Evolutionary conservation across 2,888 invertebrate species (phyloP).

Genomic region (Spialia ferax): DNA sequence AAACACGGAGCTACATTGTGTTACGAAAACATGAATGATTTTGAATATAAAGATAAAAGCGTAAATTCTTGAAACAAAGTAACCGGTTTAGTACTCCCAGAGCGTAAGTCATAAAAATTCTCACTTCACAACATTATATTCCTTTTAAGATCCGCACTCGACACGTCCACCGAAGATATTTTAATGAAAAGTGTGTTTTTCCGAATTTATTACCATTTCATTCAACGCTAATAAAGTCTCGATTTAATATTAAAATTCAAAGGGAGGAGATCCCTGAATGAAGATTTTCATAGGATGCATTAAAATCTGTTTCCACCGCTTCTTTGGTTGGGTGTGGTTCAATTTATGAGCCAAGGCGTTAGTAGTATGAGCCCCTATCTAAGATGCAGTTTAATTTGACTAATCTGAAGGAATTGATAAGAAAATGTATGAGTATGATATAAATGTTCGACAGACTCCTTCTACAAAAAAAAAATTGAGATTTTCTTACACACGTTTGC

Average conservation of each 20-base stretch:
- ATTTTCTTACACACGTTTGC: no score
- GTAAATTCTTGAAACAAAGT: conserved; percentile 16
- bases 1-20: neutral
- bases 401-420: no score
- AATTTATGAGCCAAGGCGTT: conserved; percentile 47
- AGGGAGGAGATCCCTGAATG: conserved; percentile 74
- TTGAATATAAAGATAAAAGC: neutral
- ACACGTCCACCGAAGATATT: conserved; percentile 31
- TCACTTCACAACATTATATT: conserved; percentile 39
- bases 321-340: conserved; percentile 56
- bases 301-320: conserved; percentile 84
- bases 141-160: conserved; percentile 32
- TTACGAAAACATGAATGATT: neutral
- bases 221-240: conserved; percentile 81
- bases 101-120: conserved; percentile 35
- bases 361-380: neutral
- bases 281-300: conserved; percentile 85
- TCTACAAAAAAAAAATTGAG: no score
- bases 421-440: no score
- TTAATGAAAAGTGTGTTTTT: conserved; percentile 58
- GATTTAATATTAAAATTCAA: conserved; percentile 83
- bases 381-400: no score
- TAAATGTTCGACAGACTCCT: no score
- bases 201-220: conserved; percentile 73
- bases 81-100: conserved; percentile 18